These are phyloP conservation scores for Brenthis daphne DNA, from an alignment of 2,888 invertebrate species.

Conservation along the genomic window DNA sequence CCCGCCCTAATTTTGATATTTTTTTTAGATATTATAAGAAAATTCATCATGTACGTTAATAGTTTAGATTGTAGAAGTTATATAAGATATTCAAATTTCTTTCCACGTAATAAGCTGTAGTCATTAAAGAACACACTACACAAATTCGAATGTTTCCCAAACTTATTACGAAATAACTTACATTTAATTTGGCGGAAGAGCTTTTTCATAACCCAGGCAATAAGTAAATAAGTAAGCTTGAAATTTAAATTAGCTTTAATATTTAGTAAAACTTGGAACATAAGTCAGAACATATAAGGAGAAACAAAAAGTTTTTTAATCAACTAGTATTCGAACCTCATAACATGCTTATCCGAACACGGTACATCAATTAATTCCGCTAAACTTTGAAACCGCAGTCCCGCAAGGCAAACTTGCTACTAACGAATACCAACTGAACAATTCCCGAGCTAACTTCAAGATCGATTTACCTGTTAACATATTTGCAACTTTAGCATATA, in stretches of 20 bases:
- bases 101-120: too few relatives aligned
- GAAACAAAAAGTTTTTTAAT: conserved; percentile 39
- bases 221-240: conserved; percentile 1
- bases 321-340: conserved; percentile 35
- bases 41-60: too few relatives aligned
- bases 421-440: conserved; percentile 57
- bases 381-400: conserved; percentile 44
- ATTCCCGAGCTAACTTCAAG: conserved; percentile 53
- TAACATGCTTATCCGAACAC: conserved; percentile 35
- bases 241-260: conserved; percentile 14
- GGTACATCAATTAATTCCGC: conserved; percentile 45
- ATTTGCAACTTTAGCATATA: conserved; percentile 47
- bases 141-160: too few relatives aligned
- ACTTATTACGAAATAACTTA: too few relatives aligned
- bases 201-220: too few relatives aligned
- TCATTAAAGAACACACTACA: too few relatives aligned
- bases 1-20: too few relatives aligned
- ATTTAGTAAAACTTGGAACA: conserved; percentile 23
- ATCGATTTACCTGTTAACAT: conserved; percentile 63
- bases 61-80: too few relatives aligned
- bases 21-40: too few relatives aligned
- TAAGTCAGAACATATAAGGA: conserved; percentile 29
- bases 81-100: too few relatives aligned
- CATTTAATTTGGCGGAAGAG: too few relatives aligned
- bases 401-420: conserved; percentile 47